Evolutionary conservation across 2,888 invertebrate species (phyloP), one percentile per base, ranked within the genome.

Genomic region (Sialis lutaria): DNA sequence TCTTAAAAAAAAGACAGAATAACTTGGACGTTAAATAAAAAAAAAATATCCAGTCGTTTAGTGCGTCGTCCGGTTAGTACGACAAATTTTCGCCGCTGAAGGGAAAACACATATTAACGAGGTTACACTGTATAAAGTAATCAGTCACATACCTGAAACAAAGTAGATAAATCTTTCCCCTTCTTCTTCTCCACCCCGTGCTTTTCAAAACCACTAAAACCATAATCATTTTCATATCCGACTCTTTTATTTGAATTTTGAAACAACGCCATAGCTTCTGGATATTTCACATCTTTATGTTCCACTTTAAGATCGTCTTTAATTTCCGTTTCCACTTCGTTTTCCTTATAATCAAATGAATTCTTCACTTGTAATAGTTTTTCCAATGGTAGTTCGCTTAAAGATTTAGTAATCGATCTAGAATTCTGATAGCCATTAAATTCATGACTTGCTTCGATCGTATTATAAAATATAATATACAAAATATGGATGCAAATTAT

Each of bases 311-410:
- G 35, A 6, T 46, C 33, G 30, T 33, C 32, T 12, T 39, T 9
- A 32, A 47, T 22, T 32, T 31, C 47, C 5, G 41, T 33, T 10
- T 48, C 48, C 7, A 50, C 42, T 12, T 48, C 35, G 12, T 48
- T 40, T 50, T 48, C 30, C 54, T 55, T 5, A 50, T 35, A 52
- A 6, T 52, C 49, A 45, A 72, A 51, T 59, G 73, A 56, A 55
- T 67, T 63, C 66, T 74, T 70, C 2, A 87, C 65, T 49, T 72
- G 67, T n/a, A 87, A 63, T 31, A 87, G 64, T 54, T 79, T 79
- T 4, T 79, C 73, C 50, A 87, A 55, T 3, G 82, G 77, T 45
- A 87, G 60, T 57, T 82, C 79, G 57, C 78, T 79, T 33, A 87
- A 65, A 46, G 72, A 72, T 55, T 70, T 65, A 12, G 74, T 57